Evolutionary conservation across 2,113 vertebrate species (phyloP), one percentile per base, ranked within the genome.

Genomic region (Edolisoma coerulescens): DNA sequence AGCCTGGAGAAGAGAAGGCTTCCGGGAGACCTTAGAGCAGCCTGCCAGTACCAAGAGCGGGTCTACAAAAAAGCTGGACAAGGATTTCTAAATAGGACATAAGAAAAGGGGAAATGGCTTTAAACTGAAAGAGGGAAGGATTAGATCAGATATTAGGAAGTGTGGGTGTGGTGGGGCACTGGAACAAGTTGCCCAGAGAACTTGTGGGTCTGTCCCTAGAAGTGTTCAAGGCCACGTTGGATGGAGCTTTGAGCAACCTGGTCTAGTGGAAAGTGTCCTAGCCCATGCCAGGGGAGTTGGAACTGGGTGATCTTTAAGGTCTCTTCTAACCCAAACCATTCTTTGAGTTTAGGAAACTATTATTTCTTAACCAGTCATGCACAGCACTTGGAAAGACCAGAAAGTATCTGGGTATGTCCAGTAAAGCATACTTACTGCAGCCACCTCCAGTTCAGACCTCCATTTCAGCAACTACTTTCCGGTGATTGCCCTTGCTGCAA

Each of bases 201-300:
- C 20, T 37, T 30, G n/a, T 41, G 13, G 11, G 24, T n/a, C 20
- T 52, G n/a, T 47, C 16, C 39, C 39, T 60, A 28, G 11, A 47
- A 47, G 11, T 26, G 30, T 22, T 47, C 30, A 54, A 1, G 0
- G 9, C 16, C 54, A 54, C 39, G 24, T 0, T 69, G 61, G 21
- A 61, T 61, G 54, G 45, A 67, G 21, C 11, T 68, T 17, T 41
- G 45, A 68, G 26, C 26, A 53, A 11, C 6, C 24, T 27, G 13
- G 6, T 32, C 20, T 41, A 41, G 5, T n/a, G 30, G 20, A 47
- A 49, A 22, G 37, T 59, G 27, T 42, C 27, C 44, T 23, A 14
- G 37, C 4, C 20, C 53, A 74, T 0, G 1, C 13, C 37, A 52
- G 60, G 7, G 28, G 27, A 52, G 16, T 4, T 75, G n/a, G 28